These are phyloP conservation scores for Amblyjoppa fuscipennis DNA, from an alignment of 2,888 invertebrate genomes.

Conservation along the genomic window DNA sequence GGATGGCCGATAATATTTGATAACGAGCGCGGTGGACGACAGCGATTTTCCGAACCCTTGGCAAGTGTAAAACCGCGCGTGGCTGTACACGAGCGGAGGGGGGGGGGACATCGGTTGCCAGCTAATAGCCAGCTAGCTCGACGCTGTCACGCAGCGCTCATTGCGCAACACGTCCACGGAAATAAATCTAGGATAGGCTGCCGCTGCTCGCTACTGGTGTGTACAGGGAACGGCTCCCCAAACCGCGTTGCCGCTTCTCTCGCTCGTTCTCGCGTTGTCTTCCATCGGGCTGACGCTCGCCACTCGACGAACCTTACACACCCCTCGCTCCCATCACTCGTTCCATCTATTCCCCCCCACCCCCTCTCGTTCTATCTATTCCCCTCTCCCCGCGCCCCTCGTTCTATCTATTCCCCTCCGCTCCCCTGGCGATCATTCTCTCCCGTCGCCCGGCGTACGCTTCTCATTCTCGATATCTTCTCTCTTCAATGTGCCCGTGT, in stretches of 20 bases:
- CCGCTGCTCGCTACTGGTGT: slow-evolving; percentile 66
- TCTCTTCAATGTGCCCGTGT: slow-evolving; percentile 37
- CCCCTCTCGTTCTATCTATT: background rate
- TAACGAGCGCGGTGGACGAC: background rate
- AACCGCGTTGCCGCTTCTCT: slow-evolving; percentile 16
- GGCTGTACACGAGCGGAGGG: slow-evolving; percentile 43
- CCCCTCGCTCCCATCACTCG: slow-evolving; percentile 3
- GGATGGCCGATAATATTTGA: slow-evolving; percentile 8
- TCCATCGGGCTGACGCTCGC: background rate
- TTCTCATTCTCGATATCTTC: slow-evolving; percentile 20
- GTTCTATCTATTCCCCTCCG: background rate
- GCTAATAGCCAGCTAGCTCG: slow-evolving; percentile 60
- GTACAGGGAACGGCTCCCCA: slow-evolving; percentile 37
- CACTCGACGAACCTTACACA: slow-evolving; percentile 14
- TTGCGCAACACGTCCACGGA: slow-evolving; percentile 81
- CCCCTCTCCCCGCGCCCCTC: background rate
- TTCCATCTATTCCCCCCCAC: background rate
- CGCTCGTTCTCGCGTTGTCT: slow-evolving; percentile 34
- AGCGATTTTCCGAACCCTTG: slow-evolving; percentile 57
- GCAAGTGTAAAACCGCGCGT: slow-evolving; percentile 64
- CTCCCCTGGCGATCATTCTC: background rate
- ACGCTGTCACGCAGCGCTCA: slow-evolving; percentile 70
- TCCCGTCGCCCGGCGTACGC: slow-evolving; percentile 16
- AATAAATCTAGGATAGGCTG: slow-evolving; percentile 82
- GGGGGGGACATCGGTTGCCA: slow-evolving; percentile 46